Conservation (phyloP, 2,797 vertebrate genomes). For the Danio choprae region DNA sequence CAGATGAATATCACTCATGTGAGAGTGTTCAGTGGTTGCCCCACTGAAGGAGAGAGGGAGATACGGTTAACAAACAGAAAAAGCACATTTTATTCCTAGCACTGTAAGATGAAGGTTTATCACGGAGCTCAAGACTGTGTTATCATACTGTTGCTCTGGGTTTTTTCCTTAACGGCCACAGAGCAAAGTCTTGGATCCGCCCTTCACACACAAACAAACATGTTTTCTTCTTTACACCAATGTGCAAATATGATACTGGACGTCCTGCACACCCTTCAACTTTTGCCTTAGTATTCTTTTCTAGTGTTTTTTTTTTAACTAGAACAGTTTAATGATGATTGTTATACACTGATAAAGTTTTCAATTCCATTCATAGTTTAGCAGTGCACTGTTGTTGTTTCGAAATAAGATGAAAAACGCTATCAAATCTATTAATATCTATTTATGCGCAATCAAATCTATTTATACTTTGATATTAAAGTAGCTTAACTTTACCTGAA, state of each 20-base stretch:
- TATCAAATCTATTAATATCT: too few species aligned
- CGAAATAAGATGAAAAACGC: too few species aligned
- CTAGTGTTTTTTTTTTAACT: too few species aligned
- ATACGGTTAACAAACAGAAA: not conserved
- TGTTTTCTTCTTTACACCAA: not conserved
- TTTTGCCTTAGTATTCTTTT: too few species aligned
- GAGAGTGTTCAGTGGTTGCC: constrained; percentile 20
- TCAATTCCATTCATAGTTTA: too few species aligned
- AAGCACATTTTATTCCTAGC: not conserved
- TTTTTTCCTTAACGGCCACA: constrained; percentile 21
- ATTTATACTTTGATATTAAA: too few species aligned
- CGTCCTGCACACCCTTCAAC: not conserved
- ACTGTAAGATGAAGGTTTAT: constrained; percentile 19
- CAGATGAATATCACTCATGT: constrained; percentile 17
- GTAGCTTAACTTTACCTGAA: too few species aligned
- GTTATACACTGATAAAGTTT: too few species aligned
- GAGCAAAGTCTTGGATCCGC: not conserved
- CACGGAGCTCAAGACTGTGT: constrained; percentile 35
- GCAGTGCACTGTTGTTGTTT: too few species aligned
- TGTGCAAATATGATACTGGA: not conserved
- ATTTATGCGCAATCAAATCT: too few species aligned
- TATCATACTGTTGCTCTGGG: constrained; percentile 35
- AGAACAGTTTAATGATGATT: too few species aligned
- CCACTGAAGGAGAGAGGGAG: constrained; percentile 11
- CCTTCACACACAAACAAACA: constrained; percentile 14